Evolutionary conservation across 1,140 invertebrate species (phyloP), one percentile per base, ranked within the genome.

Genomic region (Thrips palmi): DNA sequence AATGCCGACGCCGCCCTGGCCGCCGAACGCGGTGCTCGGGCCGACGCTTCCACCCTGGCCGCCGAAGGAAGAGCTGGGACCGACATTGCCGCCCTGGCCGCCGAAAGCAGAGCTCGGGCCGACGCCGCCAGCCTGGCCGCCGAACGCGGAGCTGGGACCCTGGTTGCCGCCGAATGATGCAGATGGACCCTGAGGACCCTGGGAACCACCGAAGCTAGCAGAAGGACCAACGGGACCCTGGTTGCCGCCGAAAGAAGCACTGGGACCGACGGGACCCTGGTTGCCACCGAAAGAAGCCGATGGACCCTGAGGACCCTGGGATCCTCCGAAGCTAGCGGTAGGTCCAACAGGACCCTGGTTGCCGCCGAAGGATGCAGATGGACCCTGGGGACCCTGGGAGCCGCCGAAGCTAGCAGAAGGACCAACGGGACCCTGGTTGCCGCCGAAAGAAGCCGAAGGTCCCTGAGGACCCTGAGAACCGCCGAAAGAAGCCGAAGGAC

Each of bases 61-160:
- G 17, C 49, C 51, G 22, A 39, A 34, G 32, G 43, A 47, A 22
- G 46, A 45, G 29, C 52, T 50, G 27, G 53, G 49, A 21, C 54
- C 54, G 30, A 46, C 34, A 17, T 47, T 47, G 32, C 62, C 56
- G 36, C 58, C 57, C 29, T 47, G 50, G 27, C 48, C 48, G 21
- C 47, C 46, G 27, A 47, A 46, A 45, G 38, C 45, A 22, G 41
- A 29, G 37, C 39, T 44, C 24, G 47, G 49, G 28, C 48, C 50
- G 18, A 35, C 18, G 11, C 40, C 43, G 7, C 49, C 47, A 42
- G 25, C 36, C 45, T 28, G 42, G 33, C 45, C 46, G 12, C 47
- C 47, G 42, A 43, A 36, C 10, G 41, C 35, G 33, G 44, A 39
- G 22, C 42, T 47, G 11, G 52, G 49, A 32, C 47, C 45, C 40